These are phyloP conservation scores for Peromyscus polionotus DNA, from an alignment of 2,113 vertebrate genomes.

Conservation along the genomic window DNA sequence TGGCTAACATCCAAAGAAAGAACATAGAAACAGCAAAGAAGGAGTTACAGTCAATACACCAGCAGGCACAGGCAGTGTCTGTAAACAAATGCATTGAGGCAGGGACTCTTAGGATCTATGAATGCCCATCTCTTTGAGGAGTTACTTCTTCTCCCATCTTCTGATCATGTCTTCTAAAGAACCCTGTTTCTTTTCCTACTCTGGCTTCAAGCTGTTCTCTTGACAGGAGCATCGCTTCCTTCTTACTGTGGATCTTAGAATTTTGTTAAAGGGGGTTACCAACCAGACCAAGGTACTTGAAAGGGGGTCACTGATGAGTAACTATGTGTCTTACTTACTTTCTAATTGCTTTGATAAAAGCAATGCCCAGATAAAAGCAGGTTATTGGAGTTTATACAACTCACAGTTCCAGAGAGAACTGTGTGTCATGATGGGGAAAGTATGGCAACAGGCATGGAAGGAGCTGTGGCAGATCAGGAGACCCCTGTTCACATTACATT, in stretches of 20 bases:
- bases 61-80: neutral
- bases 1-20: neutral
- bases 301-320: neutral
- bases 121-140: neutral
- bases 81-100: neutral
- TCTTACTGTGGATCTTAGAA: too few relatives aligned
- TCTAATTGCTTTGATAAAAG: neutral
- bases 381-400: neutral
- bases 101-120: neutral
- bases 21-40: neutral
- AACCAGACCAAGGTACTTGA: neutral
- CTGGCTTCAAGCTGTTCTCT: neutral
- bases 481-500: neutral
- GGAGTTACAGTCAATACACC: neutral
- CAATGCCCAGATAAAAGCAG: neutral
- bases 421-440: neutral
- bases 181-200: neutral
- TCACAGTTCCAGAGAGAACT: neutral
- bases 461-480: neutral
- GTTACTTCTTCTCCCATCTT: neutral
- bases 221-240: neutral
- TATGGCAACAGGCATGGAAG: neutral
- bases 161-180: neutral
- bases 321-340: neutral
- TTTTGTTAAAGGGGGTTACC: neutral